Conservation (phyloP, 2,113 vertebrate species). For the Carassius auratus region DNA sequence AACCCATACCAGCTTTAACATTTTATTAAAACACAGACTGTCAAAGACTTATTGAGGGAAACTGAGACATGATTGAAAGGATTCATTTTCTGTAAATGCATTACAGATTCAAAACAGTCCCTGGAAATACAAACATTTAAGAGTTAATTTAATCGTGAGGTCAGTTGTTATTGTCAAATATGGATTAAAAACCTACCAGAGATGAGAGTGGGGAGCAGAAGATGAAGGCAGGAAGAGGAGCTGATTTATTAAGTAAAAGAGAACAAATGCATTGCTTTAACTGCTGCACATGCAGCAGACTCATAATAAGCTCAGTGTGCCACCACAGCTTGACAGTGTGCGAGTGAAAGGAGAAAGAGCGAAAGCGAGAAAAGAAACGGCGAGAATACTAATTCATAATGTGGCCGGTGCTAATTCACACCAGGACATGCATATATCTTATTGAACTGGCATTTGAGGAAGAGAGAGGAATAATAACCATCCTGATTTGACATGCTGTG, state of each 20-base stretch:
- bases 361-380: conserved; percentile 16
- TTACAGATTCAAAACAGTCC: neutral
- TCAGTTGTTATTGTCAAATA: neutral
- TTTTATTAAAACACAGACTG: neutral
- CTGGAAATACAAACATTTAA: neutral
- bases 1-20: neutral
- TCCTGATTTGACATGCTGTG: conserved; percentile 25
- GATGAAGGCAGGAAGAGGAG: neutral
- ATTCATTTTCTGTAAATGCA: conserved; percentile 24
- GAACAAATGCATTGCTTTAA: conserved; percentile 18
- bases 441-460: conserved; percentile 6
- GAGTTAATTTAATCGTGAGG: conserved; percentile 4
- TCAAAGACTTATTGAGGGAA: neutral
- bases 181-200: neutral
- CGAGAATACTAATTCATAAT: conserved; percentile 30
- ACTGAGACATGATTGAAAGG: neutral
- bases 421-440: conserved; percentile 33
- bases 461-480: conserved; percentile 23
- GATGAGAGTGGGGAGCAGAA: neutral
- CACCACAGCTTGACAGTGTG: conserved; percentile 24
- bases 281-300: conserved; percentile 22
- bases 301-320: conserved; percentile 42
- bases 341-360: neutral
- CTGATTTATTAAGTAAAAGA: neutral
- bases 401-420: neutral